Base-by-base conservation (phyloP, 64 coral and sea anemone species). In the Porites australiensis region DNA sequence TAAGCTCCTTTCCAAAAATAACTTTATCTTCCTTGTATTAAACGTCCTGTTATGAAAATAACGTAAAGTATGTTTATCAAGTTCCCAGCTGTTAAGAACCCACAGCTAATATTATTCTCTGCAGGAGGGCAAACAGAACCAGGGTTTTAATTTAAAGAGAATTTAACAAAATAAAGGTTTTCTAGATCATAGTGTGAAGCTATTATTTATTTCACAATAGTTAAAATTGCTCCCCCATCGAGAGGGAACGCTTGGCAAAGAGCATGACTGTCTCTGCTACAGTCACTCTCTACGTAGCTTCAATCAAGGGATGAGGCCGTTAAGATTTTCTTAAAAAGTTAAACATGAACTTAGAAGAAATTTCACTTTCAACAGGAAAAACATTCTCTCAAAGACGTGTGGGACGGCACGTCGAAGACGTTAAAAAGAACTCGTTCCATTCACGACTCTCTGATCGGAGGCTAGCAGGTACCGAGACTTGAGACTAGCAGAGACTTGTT, bases 21-120 rank as follows among this genome's bases (percentile, higher is more conserved):
- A 77, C 45, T 37, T 37, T 37, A 12, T 82, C 53, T 82, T 59
- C 58, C 8, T 20, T n/a, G 50, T 66, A 83, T 65, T 83, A 64
- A 83, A 83, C 64, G 58, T 50, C 20, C 19, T 78, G 75, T 78
- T 78, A 57, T 57, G 19, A 78, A 53, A 53, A 78, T 78, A 78
- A 58, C 18, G 75, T 78, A 68, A 51, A 51, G 81, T 84, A 49
- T 84, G 81, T 84, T 67, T 45, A 22, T 50, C 18, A 68, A 50
- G 63, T 84, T 84, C 46, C 81, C 81, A 84, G 81, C 81, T 84
- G 81, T 84, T 84, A 50, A 84, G 62, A 65, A 22, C 69, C 81
- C 81, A 22, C 81, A 49, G 44, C 69, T 84, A 84, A 84, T 84
- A 84, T 84, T 22, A 84, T 50, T 67, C 81, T 51, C 81, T 45